Evolutionary conservation across 2,888 invertebrate species (phyloP).

Genomic region (Elegia similella): DNA sequence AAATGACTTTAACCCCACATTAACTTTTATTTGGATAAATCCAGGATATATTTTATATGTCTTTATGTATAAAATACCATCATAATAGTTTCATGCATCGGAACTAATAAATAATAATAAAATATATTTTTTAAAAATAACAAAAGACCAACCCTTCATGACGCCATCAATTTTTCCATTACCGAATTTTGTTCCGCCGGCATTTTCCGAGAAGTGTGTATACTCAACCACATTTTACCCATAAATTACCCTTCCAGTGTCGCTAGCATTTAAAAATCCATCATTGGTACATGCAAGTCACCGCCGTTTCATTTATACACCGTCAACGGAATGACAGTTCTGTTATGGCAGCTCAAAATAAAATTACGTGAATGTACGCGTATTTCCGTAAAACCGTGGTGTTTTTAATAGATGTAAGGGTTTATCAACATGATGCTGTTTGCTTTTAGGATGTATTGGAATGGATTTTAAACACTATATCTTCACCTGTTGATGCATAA

Average conservation of each 20-base stretch:
- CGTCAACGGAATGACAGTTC: conserved; percentile 67
- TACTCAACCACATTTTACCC: conserved; percentile 31
- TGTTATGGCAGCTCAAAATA: conserved; percentile 69
- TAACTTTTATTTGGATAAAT: too few species aligned
- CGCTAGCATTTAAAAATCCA: conserved; percentile 74
- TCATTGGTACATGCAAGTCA: conserved; percentile 70
- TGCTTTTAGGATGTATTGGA: too few species aligned
- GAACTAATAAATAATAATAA: too few species aligned
- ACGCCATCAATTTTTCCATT: conserved; percentile 19
- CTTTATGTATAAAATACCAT: too few species aligned
- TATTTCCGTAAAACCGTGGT: not conserved
- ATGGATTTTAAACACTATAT: too few species aligned
- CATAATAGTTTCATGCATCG: too few species aligned
- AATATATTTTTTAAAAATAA: too few species aligned
- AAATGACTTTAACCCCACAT: too few species aligned
- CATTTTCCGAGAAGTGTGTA: conserved; percentile 26
- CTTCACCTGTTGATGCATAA: too few species aligned
- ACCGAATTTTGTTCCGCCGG: conserved; percentile 17
- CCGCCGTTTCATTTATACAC: conserved; percentile 65
- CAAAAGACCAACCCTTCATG: conserved; percentile 1
- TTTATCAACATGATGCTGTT: too few species aligned
- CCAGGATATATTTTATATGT: too few species aligned
- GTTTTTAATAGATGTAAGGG: not conserved
- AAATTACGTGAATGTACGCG: conserved; percentile 59
- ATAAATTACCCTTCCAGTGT: conserved; percentile 66